Evolutionary conservation across 2,797 vertebrate species (phyloP).

Genomic region (Centropyge bicolor): DNA sequence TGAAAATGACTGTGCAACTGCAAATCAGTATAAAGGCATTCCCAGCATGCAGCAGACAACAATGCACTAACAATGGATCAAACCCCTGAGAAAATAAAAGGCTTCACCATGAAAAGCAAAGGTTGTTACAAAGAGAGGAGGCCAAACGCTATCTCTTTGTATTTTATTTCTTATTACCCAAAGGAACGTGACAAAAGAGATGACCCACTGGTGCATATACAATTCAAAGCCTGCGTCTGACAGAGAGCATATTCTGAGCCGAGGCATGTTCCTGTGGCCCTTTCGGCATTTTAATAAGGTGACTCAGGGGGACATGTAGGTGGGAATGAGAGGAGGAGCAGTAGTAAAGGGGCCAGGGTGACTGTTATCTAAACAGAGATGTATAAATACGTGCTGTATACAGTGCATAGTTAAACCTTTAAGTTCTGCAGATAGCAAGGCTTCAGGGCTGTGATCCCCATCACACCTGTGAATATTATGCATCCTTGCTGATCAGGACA

Average conservation of each 20-base stretch:
- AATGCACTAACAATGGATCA: slow-evolving; percentile 57
- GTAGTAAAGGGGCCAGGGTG: background rate
- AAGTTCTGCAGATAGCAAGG: slow-evolving; percentile 7
- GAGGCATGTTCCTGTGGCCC: slow-evolving; percentile 40
- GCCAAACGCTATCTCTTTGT: slow-evolving; percentile 54
- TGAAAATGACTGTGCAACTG: slow-evolving; percentile 48
- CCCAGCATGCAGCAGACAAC: slow-evolving; percentile 41
- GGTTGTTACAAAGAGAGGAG: slow-evolving; percentile 40
- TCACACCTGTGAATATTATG: background rate
- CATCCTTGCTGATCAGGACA: background rate
- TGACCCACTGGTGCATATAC: slow-evolving; percentile 31
- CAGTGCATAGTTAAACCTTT: background rate
- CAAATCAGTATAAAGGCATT: slow-evolving; percentile 45
- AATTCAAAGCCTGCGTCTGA: slow-evolving; percentile 51
- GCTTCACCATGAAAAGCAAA: slow-evolving; percentile 39
- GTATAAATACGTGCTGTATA: slow-evolving; percentile 41
- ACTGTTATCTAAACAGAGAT: slow-evolving; percentile 77
- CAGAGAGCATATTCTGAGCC: slow-evolving; percentile 13
- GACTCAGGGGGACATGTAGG: slow-evolving; percentile 16
- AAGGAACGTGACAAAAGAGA: slow-evolving; percentile 48
- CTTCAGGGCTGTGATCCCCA: slow-evolving; percentile 18
- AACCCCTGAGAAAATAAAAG: slow-evolving; percentile 56
- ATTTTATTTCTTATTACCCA: slow-evolving; percentile 52
- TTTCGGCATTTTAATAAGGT: slow-evolving; percentile 51
- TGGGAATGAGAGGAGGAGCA: slow-evolving; percentile 28